Base-by-base conservation (phyloP, 53 echinoderm and acorn worm species). In the Astropecten irregularis region DNA sequence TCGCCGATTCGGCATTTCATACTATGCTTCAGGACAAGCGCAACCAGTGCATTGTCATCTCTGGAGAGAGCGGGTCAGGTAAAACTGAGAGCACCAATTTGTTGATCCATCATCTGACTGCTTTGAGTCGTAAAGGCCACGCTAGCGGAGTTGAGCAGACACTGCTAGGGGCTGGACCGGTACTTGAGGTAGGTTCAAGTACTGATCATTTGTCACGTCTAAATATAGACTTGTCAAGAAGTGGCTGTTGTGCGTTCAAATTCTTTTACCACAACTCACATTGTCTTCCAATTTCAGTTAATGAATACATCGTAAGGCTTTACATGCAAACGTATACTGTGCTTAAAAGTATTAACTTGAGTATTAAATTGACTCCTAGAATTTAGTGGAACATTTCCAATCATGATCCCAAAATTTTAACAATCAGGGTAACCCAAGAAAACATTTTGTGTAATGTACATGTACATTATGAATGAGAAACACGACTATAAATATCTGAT, bases 121-220 rank as follows among this genome's bases (percentile, higher is more conserved):
- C 99, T 7, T 70, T 99, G 69, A 99, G 99, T 69, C 94, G 92
- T 32, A 99, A 94, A 69, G 99, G 97, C 15, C 90, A 88, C 59
- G 99, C 94, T 27, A 94, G 92, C 36, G 99, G 99, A 37, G 93
- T 99, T 13, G 99, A 99, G 66, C 99, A 99, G 84, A 99, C 94
- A 10, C 83, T 99, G 34, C 85, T 99, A 26, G 99, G 99, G 38
- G 99, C 97, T 60, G 99, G 99, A 62, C 99, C 99, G 49, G 99
- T 99, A 51, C 87, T 99, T 10, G 99, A 99, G 99, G 99, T 99
- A 99, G 71, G 89, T 48, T 18, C 64, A n/a, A 19, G 25, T 21
- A 25, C 16, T 50, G n/a, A n/a, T n/a, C n/a, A n/a, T n/a, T n/a
- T n/a, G n/a, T n/a, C n/a, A n/a, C n/a, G n/a, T n/a, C n/a, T n/a